Base-by-base conservation (phyloP, 2,888 invertebrate genomes). In the Torymus auratus region DNA sequence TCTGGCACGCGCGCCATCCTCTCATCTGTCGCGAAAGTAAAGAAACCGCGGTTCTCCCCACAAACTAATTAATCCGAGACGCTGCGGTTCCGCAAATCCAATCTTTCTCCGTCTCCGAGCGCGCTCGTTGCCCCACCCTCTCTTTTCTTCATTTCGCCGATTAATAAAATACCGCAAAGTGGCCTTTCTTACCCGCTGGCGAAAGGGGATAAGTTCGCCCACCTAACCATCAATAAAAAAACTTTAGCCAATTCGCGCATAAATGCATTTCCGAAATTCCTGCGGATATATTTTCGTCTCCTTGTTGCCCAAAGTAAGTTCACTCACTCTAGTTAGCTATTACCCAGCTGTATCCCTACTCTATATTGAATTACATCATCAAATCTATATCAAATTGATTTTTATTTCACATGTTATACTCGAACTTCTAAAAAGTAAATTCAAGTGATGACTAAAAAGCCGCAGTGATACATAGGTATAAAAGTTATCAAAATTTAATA, bases 1-100 rank as follows among this genome's bases (percentile, higher is more conserved):
- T 50, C 14, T 5, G 50, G 23, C 20, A 23, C 41, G 14, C 13
- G 17, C 5, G 50, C 50, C 2, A 12, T 10, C 7, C 41, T 7
- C 7, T 7, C 41, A 41, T 41, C 41, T 7, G 41, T 41, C 41
- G 41, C 7, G 41, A 55, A 61, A 58, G 64, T 52, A 55, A 72
- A 67, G 78, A 72, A 68, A 68, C 55, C 23, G 13, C 50, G 23
- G n/a, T 5, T 53, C 23, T 52, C 20, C 55, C 53, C 55, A 10
- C 60, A 65, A 72, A 78, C 61, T 78, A 78, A 78, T 78, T 78
- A 78, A 78, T 78, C 78, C 62, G 20, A 58, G 67, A 15, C 52
- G 17, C 61, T 55, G 41, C 60, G 50, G 67, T 71, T 78, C 61
- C 61, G 5, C 13, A 65, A 50, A 41, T 67, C 58, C 23, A 20